Evolutionary conservation across 2,113 vertebrate genomes (phyloP).

Genomic region (Mastomys coucha): DNA sequence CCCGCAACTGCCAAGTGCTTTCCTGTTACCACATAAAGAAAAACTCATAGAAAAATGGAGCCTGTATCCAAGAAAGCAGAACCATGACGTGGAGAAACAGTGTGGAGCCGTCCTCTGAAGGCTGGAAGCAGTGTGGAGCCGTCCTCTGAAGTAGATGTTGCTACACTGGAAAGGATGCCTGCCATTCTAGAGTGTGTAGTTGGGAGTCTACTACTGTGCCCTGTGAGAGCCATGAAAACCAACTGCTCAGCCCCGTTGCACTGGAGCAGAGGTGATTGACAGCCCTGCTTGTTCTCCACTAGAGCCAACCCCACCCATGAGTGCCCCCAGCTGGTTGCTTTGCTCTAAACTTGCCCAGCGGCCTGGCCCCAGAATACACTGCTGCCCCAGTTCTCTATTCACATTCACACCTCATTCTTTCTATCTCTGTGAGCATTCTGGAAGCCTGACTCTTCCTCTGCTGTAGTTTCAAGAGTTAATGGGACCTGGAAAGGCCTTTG

Average conservation of each 20-base stretch:
- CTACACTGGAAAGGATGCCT: not conserved
- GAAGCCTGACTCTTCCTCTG: not conserved
- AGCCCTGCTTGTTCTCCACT: not conserved
- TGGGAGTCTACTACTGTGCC: not conserved
- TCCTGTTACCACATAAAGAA: not conserved
- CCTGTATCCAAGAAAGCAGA: not conserved
- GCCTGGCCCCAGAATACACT: not conserved
- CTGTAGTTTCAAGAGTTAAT: not conserved
- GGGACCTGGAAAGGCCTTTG: not conserved
- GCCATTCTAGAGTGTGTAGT: not conserved
- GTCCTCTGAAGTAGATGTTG: not conserved
- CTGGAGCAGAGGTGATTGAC: not conserved
- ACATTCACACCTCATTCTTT: rapidly evolving
- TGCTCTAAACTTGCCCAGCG: not conserved
- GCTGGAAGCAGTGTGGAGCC: not conserved
- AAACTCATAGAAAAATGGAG: not conserved
- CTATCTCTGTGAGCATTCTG: not conserved
- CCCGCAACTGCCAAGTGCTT: rapidly evolving
- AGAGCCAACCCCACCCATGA: not conserved
- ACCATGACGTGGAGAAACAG: not conserved
- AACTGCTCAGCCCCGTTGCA: not conserved
- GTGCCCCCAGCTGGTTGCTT: not conserved
- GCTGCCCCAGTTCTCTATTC: not conserved
- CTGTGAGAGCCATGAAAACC: not conserved
- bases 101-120: not conserved